Evolutionary conservation across 2,888 invertebrate genomes (phyloP).

Genomic region (Margaritifera margaritifera): DNA sequence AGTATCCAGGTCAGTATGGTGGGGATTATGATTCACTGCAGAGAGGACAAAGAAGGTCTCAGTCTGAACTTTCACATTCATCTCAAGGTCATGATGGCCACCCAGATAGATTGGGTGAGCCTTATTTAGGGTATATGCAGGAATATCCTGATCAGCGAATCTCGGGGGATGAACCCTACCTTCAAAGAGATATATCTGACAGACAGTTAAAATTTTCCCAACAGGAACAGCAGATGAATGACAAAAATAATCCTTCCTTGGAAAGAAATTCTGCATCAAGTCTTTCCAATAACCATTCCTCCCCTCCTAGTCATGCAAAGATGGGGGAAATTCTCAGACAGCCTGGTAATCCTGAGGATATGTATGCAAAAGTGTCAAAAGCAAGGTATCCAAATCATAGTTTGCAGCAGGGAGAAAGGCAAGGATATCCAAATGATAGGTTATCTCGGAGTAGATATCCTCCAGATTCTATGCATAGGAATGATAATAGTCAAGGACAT

Average conservation of each 20-base stretch:
- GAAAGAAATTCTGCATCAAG: not conserved
- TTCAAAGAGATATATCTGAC: conserved; percentile 1
- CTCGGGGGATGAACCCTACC: conserved; percentile 1
- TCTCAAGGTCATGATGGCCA: not conserved
- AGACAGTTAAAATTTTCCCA: not conserved
- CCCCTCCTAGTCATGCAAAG: too few species aligned
- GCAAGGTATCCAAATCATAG: conserved; percentile 16
- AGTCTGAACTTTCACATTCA: not conserved
- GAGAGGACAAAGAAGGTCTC: not conserved
- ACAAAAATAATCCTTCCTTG: conserved; percentile 2
- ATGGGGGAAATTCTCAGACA: too few species aligned
- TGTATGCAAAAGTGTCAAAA: not conserved
- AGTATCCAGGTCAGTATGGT: not conserved
- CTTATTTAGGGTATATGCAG: not conserved
- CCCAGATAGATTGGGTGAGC: not conserved
- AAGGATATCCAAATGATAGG: conserved; percentile 29
- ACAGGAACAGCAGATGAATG: conserved; percentile 5
- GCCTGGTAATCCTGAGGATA: too few species aligned
- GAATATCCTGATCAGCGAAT: not conserved
- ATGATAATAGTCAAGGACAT: conserved; percentile 2
- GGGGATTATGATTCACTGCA: not conserved
- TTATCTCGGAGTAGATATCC: conserved; percentile 3
- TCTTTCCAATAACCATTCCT: too few species aligned
- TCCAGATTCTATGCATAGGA: too few species aligned
- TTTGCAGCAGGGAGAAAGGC: conserved; percentile 12